Conservation (phyloP, 2,888 invertebrate species). For the Orgyia antiqua region DNA sequence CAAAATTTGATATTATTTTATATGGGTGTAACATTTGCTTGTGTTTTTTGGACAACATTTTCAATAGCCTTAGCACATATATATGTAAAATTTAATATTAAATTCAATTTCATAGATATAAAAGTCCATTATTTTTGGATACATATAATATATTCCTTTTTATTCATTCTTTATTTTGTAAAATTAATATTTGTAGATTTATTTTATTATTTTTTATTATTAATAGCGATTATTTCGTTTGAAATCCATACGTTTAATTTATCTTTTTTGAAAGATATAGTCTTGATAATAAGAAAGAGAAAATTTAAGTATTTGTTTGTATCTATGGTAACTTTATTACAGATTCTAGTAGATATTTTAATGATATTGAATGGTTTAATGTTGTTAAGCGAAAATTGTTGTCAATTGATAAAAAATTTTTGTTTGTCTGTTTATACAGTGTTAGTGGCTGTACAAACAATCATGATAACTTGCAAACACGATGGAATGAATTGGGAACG, state of each 20-base stretch:
- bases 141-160: too few relatives aligned
- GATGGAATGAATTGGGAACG: neutral
- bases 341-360: neutral
- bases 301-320: neutral
- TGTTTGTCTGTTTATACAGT: neutral
- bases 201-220: too few relatives aligned
- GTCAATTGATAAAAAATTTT: neutral
- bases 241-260: neutral
- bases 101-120: too few relatives aligned
- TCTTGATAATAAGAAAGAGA: neutral
- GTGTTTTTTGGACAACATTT: neutral
- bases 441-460: neutral
- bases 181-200: too few relatives aligned
- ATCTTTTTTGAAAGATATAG: neutral
- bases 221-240: neutral
- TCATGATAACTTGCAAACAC: neutral
- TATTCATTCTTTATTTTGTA: too few relatives aligned
- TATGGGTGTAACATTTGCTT: neutral
- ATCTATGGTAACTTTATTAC: slow-evolving; percentile 1
- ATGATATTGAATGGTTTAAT: neutral
- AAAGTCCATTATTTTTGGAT: too few relatives aligned
- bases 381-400: neutral
- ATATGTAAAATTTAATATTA: neutral
- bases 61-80: neutral
- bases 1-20: slow-evolving; percentile 1